A percentile compares a stretch with the other conserved stretches of the same genome.
phyloP scores from a whole-genome alignment of 2,888 invertebrate genomes.

The Metalampra italica region DNA sequence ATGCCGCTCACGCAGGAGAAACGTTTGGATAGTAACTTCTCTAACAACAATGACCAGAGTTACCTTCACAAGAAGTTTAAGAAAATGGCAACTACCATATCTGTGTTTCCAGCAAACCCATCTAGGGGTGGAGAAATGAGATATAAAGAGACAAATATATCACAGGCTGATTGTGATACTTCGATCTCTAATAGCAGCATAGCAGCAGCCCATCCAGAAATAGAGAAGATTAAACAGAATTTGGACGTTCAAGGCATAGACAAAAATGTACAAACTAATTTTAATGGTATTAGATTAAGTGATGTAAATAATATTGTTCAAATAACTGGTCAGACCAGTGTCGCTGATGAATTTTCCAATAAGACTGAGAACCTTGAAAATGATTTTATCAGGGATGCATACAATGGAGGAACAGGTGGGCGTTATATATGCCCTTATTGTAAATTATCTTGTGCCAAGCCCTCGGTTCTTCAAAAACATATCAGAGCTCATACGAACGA shows the following conservation, averaged over 20 bases:
- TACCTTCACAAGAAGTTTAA: conserved; percentile 97
- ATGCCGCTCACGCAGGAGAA: conserved; percentile 75
- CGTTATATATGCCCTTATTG: conserved; percentile 93
- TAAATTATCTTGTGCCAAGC: conserved; percentile 93
- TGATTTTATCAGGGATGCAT: conserved; percentile 70
- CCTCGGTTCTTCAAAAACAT: conserved; percentile 95
- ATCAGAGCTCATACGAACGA: conserved; percentile 96
- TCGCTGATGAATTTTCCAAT: conserved; percentile 74
- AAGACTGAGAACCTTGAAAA: conserved; percentile 77
- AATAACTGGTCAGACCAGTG: conserved; percentile 76
- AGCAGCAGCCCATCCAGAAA: conserved; percentile 68
- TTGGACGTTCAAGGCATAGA: conserved; percentile 40
- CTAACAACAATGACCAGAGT: conserved; percentile 82
- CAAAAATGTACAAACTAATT: conserved; percentile 77
- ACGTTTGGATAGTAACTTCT: conserved; percentile 68
- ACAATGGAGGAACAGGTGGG: conserved; percentile 72
- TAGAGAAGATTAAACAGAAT: conserved; percentile 59
- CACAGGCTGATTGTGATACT: conserved; percentile 47
- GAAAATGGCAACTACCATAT: conserved; percentile 85
- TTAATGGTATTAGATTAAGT: conserved; percentile 67
- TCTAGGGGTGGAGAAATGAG: conserved; percentile 49
- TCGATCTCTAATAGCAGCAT: conserved; percentile 67
- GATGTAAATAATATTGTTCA: conserved; percentile 71
- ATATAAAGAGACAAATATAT: conserved; percentile 50
- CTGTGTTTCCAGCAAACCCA: conserved; percentile 53